Evolutionary conservation across 2,113 vertebrate species (phyloP).

Genomic region (Tenrec ecaudatus): DNA sequence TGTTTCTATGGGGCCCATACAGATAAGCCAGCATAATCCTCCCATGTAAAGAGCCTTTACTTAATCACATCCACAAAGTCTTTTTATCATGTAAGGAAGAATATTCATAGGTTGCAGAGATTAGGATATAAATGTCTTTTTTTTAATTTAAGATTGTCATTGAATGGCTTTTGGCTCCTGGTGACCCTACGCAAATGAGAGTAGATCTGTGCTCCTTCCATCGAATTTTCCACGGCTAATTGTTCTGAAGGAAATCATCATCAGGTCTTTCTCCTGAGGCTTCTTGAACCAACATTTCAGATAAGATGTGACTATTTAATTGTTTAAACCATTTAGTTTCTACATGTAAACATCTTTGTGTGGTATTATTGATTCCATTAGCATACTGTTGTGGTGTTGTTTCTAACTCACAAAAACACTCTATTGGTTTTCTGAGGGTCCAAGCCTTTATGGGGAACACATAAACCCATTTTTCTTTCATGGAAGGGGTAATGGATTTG

Average conservation of each 20-base stretch:
- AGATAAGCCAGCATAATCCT: neutral
- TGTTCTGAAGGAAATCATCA: neutral
- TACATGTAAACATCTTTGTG: neutral
- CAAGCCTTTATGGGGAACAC: too few species aligned
- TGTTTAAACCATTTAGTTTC: neutral
- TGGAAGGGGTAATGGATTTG: too few species aligned
- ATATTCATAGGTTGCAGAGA: neutral
- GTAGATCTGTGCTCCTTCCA: neutral
- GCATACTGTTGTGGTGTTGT: too few species aligned
- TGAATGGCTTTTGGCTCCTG: neutral
- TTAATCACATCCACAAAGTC: neutral
- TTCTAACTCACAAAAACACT: too few species aligned
- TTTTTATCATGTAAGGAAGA: neutral
- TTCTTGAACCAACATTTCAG: neutral
- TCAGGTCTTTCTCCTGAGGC: neutral
- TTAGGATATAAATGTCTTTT: neutral
- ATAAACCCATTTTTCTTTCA: too few species aligned
- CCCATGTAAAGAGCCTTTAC: neutral
- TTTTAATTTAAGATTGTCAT: neutral
- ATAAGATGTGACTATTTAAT: neutral
- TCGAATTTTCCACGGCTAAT: neutral
- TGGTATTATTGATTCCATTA: neutral
- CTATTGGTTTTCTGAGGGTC: too few species aligned
- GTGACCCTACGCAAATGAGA: neutral
- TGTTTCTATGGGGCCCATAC: neutral